Evolutionary conservation across 1,140 invertebrate genomes (phyloP), one percentile per base, ranked within the genome.

Genomic region (Heliconius hermathena): DNA sequence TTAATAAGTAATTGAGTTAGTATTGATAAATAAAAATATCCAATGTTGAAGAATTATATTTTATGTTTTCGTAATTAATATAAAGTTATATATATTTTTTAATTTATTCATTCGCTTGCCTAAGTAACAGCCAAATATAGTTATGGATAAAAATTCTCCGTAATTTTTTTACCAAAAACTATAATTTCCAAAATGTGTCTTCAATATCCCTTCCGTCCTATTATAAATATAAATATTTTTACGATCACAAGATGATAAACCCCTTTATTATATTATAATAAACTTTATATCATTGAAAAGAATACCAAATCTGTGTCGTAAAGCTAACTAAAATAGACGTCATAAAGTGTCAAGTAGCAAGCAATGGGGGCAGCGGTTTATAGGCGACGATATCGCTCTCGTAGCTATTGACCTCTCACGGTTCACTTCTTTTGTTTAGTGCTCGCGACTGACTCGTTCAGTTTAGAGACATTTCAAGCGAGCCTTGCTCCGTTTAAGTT

Each of bases 241-340:
- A 29, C 22, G 60, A 66, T 66, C 60, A 66, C 13, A 66, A 66
- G 29, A 66, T 66, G 22, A 66, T 66, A 66, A 66, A 66, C 60
- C 60, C 60, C 60, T 20, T 41, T 29, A 66, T 26, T 16, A 29
- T 38, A 29, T 13, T 66, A 66, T 22, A 29, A 72, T 72, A 36
- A 72, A 72, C 2, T 72, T 41, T 38, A 38, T 29, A 66, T 16
- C 26, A 66, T 22, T 72, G 71, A 72, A 41, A 72, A 38, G 36
- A 72, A n/a, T 29, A 38, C 18, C 36, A 72, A 71, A 77, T 77
- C 70, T 82, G 73, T 72, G 60, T 84, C 84, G 78, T 85, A 82
- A 85, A 84, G 79, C 78, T 82, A 81, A 84, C 81, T 79, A 79
- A 84, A 81, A 85, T 82, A 80, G 82, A 77, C 78, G 80, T 77